A percentile compares a stretch with the other conserved stretches of the same genome.
Conservation (phyloP, 2,113 vertebrate species). For the Pampusana beccarii region DNA sequence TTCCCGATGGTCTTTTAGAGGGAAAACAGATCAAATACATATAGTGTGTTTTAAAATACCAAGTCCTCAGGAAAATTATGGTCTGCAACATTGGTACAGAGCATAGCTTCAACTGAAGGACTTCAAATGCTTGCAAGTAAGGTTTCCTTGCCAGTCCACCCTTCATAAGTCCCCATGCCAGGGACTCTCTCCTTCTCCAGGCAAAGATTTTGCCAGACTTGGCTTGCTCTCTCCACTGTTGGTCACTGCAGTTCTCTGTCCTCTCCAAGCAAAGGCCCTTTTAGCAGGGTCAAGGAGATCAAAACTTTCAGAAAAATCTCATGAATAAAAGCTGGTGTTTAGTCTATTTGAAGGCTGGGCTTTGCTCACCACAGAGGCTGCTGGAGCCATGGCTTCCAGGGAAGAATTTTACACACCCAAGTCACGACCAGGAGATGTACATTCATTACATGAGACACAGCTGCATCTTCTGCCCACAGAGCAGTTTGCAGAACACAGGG, state of each 20-base stretch:
- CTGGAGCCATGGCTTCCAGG: not conserved
- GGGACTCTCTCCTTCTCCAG: not conserved
- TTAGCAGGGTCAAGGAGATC: not conserved
- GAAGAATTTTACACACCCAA: not conserved
- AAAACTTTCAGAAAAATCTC: not conserved
- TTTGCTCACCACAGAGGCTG: not conserved
- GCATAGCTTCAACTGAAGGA: not conserved
- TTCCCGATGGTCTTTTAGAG: slow-evolving; percentile 29
- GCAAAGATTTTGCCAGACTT: not conserved
- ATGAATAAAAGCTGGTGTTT: not conserved
- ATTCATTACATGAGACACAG: not conserved
- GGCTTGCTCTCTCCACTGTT: not conserved
- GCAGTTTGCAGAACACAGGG: rapidly evolving
- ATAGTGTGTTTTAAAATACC: not conserved
- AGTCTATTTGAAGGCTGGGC: not conserved
- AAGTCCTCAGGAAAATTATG: not conserved
- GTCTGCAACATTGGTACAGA: not conserved
- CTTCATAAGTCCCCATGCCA: not conserved
- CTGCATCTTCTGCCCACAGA: not conserved
- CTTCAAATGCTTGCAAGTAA: not conserved
- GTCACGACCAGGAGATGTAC: not conserved
- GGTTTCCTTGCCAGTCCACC: not conserved
- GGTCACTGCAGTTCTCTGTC: not conserved
- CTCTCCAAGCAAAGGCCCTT: not conserved
- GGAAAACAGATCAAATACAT: slow-evolving; percentile 18